Evolutionary conservation across 1,140 invertebrate genomes (phyloP), one percentile per base, ranked within the genome.

Genomic region (Harpegnathos saltator): DNA sequence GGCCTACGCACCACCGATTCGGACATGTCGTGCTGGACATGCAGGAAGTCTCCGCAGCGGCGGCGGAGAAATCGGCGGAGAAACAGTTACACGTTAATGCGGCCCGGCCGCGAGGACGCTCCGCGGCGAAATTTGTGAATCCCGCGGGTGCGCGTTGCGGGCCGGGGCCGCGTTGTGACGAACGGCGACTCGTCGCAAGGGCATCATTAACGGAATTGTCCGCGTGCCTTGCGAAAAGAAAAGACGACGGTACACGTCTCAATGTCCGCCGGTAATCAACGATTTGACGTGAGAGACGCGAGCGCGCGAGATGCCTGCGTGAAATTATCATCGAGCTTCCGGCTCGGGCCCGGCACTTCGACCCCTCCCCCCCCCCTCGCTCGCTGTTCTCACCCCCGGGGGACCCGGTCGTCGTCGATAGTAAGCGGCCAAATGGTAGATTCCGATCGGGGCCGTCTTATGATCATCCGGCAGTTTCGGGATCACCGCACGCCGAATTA

Each of bases 401-500:
- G 69, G 82, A 82, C 66, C 81, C 83, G 59, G 63, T 82, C 61
- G 63, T 82, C 61, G 74, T 68, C 84, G 86, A 89, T 90, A 89
- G 84, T 77, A 72, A 83, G 88, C 61, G 68, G 75, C 82, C 75
- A 86, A 86, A 86, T 85, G 71, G 88, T 86, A 88, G 83, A 91
- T 91, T 86, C 86, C 85, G 89, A 89, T 90, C 89, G 90, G 82
- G 85, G 22, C 90, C 83, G 86, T 88, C 89, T 91, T 92, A 92
- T 93, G 91, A 93, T 93, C 91, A 92, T 91, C 88, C 87, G 85
- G 89, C 90, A 90, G 84, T 93, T 92, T 90, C 85, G 86, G 86
- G 85, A 88, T 90, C 87, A 84, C 85, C 81, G 83, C 78, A 82
- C 88, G 85, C 80, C 90, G 91, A 92, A 91, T 92, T 92, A 90